Base-by-base conservation (phyloP, 2,113 vertebrate genomes). In the Heliornis fulica region DNA sequence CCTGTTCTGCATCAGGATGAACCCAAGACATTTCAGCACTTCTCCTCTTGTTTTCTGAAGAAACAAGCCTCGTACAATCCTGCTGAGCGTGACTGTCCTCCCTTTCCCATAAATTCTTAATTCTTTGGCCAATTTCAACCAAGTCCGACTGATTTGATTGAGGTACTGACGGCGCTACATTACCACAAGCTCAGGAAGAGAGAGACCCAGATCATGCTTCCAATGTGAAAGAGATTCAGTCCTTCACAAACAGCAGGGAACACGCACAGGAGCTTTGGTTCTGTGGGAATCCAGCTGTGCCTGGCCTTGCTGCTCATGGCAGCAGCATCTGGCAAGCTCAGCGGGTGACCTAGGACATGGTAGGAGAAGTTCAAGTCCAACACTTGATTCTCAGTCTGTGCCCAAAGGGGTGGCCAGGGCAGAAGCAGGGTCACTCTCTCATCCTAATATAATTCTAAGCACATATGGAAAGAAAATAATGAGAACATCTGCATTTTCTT, bases 291-390 rank as follows among this genome's bases (percentile, higher is more conserved):
- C 12, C 64, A 72, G 59, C 77, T 10, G 51, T 48, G 41, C 53
- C 63, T 65, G 56, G 38, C 16, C 63, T 40, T 23, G 28, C 43
- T 75, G 56, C 81, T 63, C 40, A 13, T 0, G 2, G 40, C 4
- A 57, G 11, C 5, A 7, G 45, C 2, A 6, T 20, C 64, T 54
- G 45, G 51, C 34, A 54, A 48, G 46, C 59, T 43, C 70, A 3
- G 0, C 7, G 8, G 34, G 18, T 2, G 31, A 66, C n/a, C 23
- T 48, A 51, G 54, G 76, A 53, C 1, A 0, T 5, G 38, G 36
- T 15, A 77, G 15, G 34, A n/a, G 6, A 78, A 84, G 77, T 34
- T 54, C 40, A 46, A 36, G 50, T 29, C n/a, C 43, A 32, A 63
- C 66, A 32, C 5, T 28, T 40, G 1, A 18, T 66, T 38, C 31